These are phyloP conservation scores for Manis pentadactyla DNA, from an alignment of 2,797 vertebrate species.

Conservation along the genomic window DNA sequence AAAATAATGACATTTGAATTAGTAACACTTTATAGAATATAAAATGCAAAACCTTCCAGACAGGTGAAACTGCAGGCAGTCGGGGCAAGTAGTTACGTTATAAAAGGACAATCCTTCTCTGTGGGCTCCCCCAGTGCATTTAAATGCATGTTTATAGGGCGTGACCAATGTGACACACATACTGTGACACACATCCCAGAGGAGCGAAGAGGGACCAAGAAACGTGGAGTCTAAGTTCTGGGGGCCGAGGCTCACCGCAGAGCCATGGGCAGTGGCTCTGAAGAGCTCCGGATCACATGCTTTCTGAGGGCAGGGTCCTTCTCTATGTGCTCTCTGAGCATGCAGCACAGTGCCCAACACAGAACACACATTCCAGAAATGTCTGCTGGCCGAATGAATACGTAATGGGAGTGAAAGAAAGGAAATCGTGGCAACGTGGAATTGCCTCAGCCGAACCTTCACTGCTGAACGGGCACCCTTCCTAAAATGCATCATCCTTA, in stretches of 20 bases:
- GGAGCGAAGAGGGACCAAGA: neutral
- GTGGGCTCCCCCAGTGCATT: neutral
- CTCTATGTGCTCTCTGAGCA: neutral
- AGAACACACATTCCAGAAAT: neutral
- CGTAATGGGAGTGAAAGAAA: neutral
- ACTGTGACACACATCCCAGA: neutral
- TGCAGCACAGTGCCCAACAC: neutral
- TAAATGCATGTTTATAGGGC: neutral
- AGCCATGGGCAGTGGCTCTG: neutral
- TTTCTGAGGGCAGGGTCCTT: neutral
- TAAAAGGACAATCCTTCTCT: neutral
- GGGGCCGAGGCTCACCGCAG: neutral
- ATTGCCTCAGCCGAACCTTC: neutral
- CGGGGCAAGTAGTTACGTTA: neutral
- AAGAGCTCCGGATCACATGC: neutral
- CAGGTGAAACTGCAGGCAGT: neutral
- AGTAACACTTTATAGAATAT: neutral
- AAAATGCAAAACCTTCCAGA: slow-evolving; percentile 17
- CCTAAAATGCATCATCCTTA: neutral
- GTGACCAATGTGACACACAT: neutral
- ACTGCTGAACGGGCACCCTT: neutral
- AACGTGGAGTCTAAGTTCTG: neutral
- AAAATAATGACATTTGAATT: neutral
- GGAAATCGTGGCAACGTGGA: neutral
- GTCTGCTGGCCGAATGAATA: neutral